Conservation (phyloP, 92 coral and sea anemone species). For the Parazoanthus atlanticus region DNA sequence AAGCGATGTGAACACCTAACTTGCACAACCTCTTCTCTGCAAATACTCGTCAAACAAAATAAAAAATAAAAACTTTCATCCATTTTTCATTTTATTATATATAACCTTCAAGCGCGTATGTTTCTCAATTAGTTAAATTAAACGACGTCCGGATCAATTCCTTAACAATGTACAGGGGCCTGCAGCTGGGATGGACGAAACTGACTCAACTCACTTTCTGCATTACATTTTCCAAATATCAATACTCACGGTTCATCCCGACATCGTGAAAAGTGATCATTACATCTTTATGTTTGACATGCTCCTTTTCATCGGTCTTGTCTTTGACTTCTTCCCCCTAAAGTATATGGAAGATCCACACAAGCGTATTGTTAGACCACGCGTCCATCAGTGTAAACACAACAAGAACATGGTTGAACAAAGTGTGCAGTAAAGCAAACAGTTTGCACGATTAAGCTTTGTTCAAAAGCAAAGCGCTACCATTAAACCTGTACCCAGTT, state of each 20-base stretch:
- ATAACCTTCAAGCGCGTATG: neutral
- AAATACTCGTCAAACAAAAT: neutral
- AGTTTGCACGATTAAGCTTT: neutral
- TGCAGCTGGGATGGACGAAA: neutral
- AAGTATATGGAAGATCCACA: neutral
- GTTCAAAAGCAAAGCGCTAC: neutral
- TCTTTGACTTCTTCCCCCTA: conserved; percentile 88
- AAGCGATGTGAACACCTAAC: neutral
- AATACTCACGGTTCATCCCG: conserved; percentile 92
- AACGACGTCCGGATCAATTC: neutral
- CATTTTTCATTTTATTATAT: too few species aligned
- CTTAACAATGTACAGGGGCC: neutral
- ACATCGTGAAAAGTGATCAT: conserved; percentile 97
- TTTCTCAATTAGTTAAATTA: neutral
- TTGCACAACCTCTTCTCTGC: conserved; percentile 1
- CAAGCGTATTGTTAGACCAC: neutral
- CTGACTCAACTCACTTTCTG: neutral
- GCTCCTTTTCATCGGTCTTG: conserved; percentile 85
- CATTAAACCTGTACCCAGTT: neutral
- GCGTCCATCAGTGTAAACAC: neutral
- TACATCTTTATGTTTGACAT: conserved; percentile 86
- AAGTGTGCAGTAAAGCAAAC: neutral
- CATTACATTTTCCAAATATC: conserved; percentile 5
- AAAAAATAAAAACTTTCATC: neutral
- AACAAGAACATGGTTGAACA: neutral